Evolutionary conservation across 1,140 invertebrate genomes (phyloP), one percentile per base, ranked within the genome.

Genomic region (Sinonovacula constricta): DNA sequence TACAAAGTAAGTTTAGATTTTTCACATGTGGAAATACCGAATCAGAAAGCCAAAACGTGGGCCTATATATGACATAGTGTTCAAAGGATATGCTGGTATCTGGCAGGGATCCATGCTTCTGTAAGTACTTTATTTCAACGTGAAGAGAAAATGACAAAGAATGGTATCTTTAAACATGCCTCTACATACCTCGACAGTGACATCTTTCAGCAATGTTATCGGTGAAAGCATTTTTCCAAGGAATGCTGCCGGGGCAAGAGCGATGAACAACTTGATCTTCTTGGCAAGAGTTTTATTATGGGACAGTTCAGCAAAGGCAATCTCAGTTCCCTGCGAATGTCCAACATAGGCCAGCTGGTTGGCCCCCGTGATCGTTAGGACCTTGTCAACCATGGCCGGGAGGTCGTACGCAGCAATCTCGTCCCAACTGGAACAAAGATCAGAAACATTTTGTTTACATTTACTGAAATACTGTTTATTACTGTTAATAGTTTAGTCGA

Each of bases 351-450:
- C 92, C 5, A 96, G 70, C 54, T 93, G 90, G 18, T 90, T 81
- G 57, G 93, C 88, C 1, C 88, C 87, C 0, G 94, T 94, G 0
- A 72, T 80, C 49, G 93, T 91, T 31, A 95, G 81, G 4, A 94
- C 92, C 67, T 93, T 93, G 81, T 95, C 93, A 22, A 96, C 92
- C 82, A 93, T 93, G 0, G 94, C 93, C 26, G 95, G 94, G 24
- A 95, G 77, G 86, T 96, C 95, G 82, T 93, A 93, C 49, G 92
- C 89, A 34, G 94, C 95, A 91, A 96, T 95, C 90, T 97, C 95
- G 81, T 97, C 94, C 88, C 94, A 96, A 54, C 93, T 94, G 82
- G 85, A 91, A 87, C 36, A 26, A 26, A 4, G 30, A 5, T 30
- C 15, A 62, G 12, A 28, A 30, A 62, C 28, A 62, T 3, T 12